Evolutionary conservation across 1,140 invertebrate species (phyloP).

Genomic region (Myzus persicae): DNA sequence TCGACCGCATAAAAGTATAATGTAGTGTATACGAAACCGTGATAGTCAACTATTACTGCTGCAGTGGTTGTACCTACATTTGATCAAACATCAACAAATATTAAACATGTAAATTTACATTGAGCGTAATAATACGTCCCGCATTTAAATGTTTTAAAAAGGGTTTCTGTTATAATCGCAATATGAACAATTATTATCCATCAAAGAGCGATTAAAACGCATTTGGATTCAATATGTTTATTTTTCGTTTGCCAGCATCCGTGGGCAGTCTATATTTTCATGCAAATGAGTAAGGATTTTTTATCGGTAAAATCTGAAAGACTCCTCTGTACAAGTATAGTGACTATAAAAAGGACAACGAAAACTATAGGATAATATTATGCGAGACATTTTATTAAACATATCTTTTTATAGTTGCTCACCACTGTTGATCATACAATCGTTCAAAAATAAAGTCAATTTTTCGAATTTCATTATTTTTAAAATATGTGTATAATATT

Average conservation of each 20-base stretch:
- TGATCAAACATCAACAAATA: neutral
- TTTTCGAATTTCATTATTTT: neutral
- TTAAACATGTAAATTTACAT: neutral
- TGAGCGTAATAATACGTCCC: neutral
- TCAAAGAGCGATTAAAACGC: neutral
- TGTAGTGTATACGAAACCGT: neutral
- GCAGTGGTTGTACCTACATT: neutral
- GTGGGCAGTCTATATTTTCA: neutral
- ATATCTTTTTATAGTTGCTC: neutral
- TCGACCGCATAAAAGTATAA: neutral
- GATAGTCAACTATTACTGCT: neutral
- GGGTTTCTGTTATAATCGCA: neutral
- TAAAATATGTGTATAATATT: too few relatives aligned
- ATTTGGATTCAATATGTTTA: neutral
- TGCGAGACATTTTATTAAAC: neutral
- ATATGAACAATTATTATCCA: neutral
- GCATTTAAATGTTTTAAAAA: neutral
- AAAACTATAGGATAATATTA: neutral
- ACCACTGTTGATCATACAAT: neutral
- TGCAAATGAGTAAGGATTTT: neutral
- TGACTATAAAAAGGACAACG: neutral
- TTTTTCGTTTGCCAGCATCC: neutral
- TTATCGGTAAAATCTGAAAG: neutral
- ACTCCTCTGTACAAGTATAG: neutral
- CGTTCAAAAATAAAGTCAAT: neutral